Percentiles rank a stretch among this genome's conserved stretches.
Evolutionary conservation across 2,888 invertebrate genomes (phyloP).

Genomic region (Galerucella calmariensis): DNA sequence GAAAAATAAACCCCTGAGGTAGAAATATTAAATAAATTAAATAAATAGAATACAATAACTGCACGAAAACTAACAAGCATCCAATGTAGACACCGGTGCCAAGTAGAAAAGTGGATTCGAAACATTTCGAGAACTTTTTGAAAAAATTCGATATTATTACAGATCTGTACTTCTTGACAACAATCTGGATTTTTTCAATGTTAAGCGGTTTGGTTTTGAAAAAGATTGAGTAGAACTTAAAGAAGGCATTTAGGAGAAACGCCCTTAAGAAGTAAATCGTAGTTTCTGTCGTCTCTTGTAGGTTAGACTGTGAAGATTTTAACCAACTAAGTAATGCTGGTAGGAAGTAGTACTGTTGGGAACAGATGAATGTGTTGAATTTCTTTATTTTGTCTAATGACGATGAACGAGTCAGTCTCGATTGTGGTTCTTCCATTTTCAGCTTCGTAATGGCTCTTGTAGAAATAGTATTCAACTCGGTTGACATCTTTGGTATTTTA

Average conservation of each 20-base stretch:
- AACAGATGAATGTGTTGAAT: constrained; percentile 61
- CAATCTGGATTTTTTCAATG: constrained; percentile 20
- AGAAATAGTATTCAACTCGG: constrained; percentile 43
- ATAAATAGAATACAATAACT: constrained; percentile 53
- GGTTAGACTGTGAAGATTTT: constrained; percentile 55
- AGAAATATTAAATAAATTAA: constrained; percentile 48
- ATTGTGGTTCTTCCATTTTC: constrained; percentile 48
- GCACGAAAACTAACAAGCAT: constrained; percentile 48
- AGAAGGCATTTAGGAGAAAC: constrained; percentile 48
- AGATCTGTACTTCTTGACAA: background rate
- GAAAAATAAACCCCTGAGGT: constrained; percentile 55
- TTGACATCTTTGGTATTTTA: constrained; percentile 48
- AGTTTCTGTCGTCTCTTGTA: constrained; percentile 54
- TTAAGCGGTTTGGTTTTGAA: constrained; percentile 29
- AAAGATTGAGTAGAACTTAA: constrained; percentile 48
- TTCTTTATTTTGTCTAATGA: constrained; percentile 59
- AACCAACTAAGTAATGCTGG: constrained; percentile 58
- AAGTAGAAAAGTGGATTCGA: constrained; percentile 45
- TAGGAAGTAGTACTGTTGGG: constrained; percentile 59
- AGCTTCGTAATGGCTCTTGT: constrained; percentile 32
- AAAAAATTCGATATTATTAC: constrained; percentile 35
- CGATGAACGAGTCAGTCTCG: constrained; percentile 53
- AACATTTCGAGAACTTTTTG: constrained; percentile 37
- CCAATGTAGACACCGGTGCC: constrained; percentile 50
- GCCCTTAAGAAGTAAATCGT: constrained; percentile 53